Conservation (phyloP, 2,888 invertebrate genomes). For the Hetaerina titia region DNA sequence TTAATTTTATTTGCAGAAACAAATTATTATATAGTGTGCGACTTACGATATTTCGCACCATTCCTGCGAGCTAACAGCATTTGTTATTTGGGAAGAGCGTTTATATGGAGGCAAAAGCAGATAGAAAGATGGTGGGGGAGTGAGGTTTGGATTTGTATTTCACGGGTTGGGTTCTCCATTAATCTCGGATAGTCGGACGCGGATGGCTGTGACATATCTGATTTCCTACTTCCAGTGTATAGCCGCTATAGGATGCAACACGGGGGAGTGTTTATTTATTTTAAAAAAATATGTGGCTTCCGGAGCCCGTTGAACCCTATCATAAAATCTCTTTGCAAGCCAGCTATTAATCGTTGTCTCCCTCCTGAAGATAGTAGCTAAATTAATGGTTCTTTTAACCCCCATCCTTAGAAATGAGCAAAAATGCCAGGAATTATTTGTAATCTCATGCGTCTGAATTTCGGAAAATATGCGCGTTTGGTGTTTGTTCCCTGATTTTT, state of each 20-base stretch:
- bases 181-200: constrained; percentile 28
- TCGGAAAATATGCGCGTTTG: neutral
- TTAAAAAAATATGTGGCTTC: neutral
- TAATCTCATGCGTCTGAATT: neutral
- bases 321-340: constrained; percentile 3
- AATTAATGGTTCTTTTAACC: constrained; percentile 3
- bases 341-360: constrained; percentile 12
- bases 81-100: neutral
- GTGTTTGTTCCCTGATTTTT: neutral
- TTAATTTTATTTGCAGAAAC: too few relatives aligned
- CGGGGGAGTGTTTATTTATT: constrained; percentile 40
- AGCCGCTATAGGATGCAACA: neutral
- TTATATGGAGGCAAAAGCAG: neutral
- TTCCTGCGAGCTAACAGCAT: neutral
- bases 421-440: neutral
- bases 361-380: neutral
- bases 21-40: neutral
- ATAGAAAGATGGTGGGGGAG: neutral
- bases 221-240: constrained; percentile 32
- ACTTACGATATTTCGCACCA: neutral
- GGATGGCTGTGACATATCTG: constrained; percentile 44
- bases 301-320: neutral
- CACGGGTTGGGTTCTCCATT: constrained; percentile 6
- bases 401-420: neutral
- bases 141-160: neutral